Conservation (phyloP, 1,140 invertebrate species). For the Cyphomyrmex costatus region DNA sequence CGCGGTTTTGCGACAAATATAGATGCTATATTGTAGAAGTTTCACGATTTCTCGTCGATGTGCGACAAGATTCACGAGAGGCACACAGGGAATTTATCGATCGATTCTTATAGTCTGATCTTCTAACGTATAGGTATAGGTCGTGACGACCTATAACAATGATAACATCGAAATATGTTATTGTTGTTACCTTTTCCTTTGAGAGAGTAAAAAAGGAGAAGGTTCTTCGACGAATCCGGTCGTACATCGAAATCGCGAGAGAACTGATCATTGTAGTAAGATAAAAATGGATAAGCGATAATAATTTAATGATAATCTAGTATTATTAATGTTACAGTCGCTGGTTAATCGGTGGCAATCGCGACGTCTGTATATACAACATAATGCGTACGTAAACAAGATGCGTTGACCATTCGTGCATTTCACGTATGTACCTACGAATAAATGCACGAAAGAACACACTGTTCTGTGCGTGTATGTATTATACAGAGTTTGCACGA, state of each 20-base stretch:
- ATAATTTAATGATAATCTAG: slow-evolving; percentile 44
- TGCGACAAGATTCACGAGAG: neutral
- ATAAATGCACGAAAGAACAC: slow-evolving; percentile 9
- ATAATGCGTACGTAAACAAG: slow-evolving; percentile 44
- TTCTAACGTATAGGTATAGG: neutral
- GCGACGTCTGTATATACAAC: slow-evolving; percentile 69
- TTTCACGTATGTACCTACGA: slow-evolving; percentile 37
- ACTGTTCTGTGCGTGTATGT: slow-evolving; percentile 59
- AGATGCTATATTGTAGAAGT: slow-evolving; percentile 27
- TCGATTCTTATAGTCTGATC: slow-evolving; percentile 7
- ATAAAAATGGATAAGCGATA: slow-evolving; percentile 6
- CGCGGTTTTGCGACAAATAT: slow-evolving; percentile 20
- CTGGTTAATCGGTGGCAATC: slow-evolving; percentile 30
- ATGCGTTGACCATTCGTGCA: slow-evolving; percentile 44
- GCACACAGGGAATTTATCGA: neutral
- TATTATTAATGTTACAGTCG: slow-evolving; percentile 53
- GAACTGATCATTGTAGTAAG: slow-evolving; percentile 38
- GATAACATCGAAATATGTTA: slow-evolving; percentile 20
- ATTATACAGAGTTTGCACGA: slow-evolving; percentile 73
- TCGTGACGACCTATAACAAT: neutral
- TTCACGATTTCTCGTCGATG: slow-evolving; percentile 15
- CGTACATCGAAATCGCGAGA: neutral
- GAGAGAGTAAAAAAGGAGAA: neutral
- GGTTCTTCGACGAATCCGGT: neutral
- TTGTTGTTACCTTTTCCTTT: neutral